Base-by-base conservation (phyloP, 2,797 vertebrate species). In the Phylloscopus collybita region DNA sequence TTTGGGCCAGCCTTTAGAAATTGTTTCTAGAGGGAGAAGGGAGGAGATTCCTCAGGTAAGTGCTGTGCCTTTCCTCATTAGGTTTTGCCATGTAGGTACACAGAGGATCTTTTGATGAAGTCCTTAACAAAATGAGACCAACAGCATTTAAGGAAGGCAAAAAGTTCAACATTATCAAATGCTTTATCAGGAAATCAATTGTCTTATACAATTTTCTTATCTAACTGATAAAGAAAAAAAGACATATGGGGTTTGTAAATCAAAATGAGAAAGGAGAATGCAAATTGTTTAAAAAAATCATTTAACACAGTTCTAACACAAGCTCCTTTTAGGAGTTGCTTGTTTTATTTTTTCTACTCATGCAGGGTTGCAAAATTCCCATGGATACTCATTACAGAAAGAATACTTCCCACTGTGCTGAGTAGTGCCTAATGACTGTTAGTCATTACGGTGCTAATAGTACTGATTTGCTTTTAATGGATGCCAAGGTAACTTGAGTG, bases 401-500 rank as follows among this genome's bases (percentile, higher is more conserved):
- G 76, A 65, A 45, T 30, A 47, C 44, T 86, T 69, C 92, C 85
- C 26, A 34, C 91, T 88, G 93, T 79, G 89, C 51, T 78, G 30
- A 83, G 79, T 40, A 45, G 65, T 38, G 14, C 70, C 84, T 94
- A 86, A 90, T 88, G 87, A 69, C 87, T 80, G 8, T 47, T 85
- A 94, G 62, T 66, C 47, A 59, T 86, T 89, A 62, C 1, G 2
- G 29, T 66, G 54, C 75, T 91, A 75, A 83, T 53, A 56, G 51
- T 36, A 75, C 59, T 75, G 70, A 80, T 90, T 86, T 62, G 44
- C 76, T 92, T 89, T 92, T 75, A 90, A 22, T 62, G 70, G 54
- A 9, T 62, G n/a, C 75, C 69, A 66, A 49, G 73, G 70, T 29
- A 74, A n/a, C 64, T 79, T 38, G 38, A 86, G 80, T 92, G 88